These are phyloP conservation scores for Erethizon dorsatum DNA, from an alignment of 2,797 vertebrate genomes.

Conservation along the genomic window DNA sequence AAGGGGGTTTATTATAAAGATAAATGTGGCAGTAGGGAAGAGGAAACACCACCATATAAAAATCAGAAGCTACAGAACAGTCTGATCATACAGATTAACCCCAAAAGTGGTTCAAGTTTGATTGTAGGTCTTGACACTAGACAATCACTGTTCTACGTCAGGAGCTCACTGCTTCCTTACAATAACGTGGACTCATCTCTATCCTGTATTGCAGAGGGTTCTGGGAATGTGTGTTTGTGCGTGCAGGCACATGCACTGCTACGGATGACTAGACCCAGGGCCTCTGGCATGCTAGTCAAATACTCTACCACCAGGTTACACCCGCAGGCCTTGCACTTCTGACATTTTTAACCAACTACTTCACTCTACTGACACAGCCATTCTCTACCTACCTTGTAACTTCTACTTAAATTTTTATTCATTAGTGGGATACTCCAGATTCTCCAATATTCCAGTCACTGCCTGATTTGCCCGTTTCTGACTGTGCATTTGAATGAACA, in stretches of 20 bases:
- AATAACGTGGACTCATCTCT: neutral
- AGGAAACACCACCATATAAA: neutral
- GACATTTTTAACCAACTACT: neutral
- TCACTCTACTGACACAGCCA: neutral
- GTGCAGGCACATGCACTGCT: neutral
- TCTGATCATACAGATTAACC: conserved; percentile 33
- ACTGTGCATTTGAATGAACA: conserved; percentile 1
- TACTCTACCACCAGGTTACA: neutral
- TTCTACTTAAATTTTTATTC: conserved; percentile 12
- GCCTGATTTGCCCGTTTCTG: neutral
- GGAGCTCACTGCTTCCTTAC: neutral
- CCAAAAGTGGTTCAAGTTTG: neutral
- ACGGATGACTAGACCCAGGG: too few species aligned
- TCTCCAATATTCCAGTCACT: neutral
- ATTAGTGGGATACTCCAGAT: neutral
- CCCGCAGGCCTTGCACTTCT: neutral
- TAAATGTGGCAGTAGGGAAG: neutral
- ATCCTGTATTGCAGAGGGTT: neutral
- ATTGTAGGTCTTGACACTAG: neutral
- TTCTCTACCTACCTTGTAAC: neutral
- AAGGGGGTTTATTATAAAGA: conserved; percentile 23
- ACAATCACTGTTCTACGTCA: neutral
- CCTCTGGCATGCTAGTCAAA: neutral
- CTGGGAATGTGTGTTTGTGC: neutral
- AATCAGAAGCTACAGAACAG: neutral